These are phyloP conservation scores for Brachionus rotundiformis DNA, from an alignment of 1,140 invertebrate genomes.

Conservation along the genomic window DNA sequence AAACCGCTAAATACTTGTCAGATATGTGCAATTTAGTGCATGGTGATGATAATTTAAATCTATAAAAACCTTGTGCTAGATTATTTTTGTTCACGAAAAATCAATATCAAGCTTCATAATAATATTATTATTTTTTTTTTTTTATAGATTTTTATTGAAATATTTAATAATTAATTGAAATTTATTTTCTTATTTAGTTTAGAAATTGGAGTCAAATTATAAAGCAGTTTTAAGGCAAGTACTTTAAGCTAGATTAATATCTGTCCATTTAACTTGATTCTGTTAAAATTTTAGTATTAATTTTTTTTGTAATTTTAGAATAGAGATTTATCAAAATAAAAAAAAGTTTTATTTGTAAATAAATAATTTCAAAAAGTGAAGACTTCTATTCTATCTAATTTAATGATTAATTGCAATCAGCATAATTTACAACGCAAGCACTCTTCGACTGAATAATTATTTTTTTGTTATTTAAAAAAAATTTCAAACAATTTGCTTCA, in stretches of 20 bases:
- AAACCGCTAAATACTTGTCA: conserved; percentile 9
- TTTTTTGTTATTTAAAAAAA: conserved; percentile 1
- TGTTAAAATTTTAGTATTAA: neutral
- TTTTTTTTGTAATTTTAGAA: neutral
- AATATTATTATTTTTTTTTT: neutral
- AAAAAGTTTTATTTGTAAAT: neutral
- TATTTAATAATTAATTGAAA: conserved; percentile 24
- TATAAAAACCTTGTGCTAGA: neutral
- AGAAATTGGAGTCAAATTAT: neutral
- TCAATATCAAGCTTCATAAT: conserved; percentile 22
- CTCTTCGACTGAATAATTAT: conserved; percentile 21
- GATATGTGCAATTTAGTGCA: neutral
- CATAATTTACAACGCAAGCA: conserved; percentile 36
- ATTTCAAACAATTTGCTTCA: conserved; percentile 12
- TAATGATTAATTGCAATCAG: conserved; percentile 45
- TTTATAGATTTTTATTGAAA: conserved; percentile 21
- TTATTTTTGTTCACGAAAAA: conserved; percentile 11
- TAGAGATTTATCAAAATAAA: neutral
- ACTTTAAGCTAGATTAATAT: conserved; percentile 8
- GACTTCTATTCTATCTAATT: conserved; percentile 26
- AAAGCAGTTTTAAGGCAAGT: conserved; percentile 1
- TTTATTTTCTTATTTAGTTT: conserved; percentile 4
- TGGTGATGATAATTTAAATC: conserved; percentile 14
- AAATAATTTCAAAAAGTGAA: conserved; percentile 3
- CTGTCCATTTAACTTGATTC: neutral